Percentiles rank a stretch among this genome's conserved stretches.
Conservation (phyloP, 2,797 vertebrate genomes). For the Clarias fuscus region DNA sequence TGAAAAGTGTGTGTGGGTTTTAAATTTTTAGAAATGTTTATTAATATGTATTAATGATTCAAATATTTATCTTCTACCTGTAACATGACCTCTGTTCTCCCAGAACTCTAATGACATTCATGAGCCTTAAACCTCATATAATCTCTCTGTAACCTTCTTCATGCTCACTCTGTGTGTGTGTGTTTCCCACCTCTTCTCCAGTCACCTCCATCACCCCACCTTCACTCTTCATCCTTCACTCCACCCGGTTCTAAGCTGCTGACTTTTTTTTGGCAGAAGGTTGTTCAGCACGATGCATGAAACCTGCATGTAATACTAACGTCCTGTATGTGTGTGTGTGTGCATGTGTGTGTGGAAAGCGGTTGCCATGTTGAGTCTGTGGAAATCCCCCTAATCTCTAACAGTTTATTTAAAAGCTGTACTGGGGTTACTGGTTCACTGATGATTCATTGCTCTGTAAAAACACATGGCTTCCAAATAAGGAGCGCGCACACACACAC, state of each 20-base stretch:
- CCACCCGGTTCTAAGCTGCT: constrained; percentile 47
- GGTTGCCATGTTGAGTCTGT: constrained; percentile 17
- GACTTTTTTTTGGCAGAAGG: constrained; percentile 30
- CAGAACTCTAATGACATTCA: not conserved
- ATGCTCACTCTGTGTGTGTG: constrained; percentile 8
- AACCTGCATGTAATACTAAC: constrained; percentile 11
- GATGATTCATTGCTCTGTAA: not conserved
- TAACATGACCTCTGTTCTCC: not conserved
- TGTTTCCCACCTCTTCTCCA: constrained; percentile 33
- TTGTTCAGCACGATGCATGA: constrained; percentile 32
- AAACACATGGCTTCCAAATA: not conserved
- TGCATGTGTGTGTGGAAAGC: too few species aligned
- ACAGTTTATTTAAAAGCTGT: not conserved
- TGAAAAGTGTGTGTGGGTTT: not conserved
- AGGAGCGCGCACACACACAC: not conserved
- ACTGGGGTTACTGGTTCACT: not conserved
- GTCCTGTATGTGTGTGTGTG: not conserved
- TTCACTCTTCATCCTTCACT: constrained; percentile 30
- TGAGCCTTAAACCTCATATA: not conserved
- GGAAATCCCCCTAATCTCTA: constrained; percentile 11
- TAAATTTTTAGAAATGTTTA: not conserved
- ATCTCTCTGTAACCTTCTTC: not conserved
- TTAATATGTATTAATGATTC: not conserved
- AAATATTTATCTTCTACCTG: not conserved
- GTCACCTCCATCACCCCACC: constrained; percentile 54